phyloP scores from a whole-genome alignment of 2,888 invertebrate genomes.

The Syrista parreyssii region DNA sequence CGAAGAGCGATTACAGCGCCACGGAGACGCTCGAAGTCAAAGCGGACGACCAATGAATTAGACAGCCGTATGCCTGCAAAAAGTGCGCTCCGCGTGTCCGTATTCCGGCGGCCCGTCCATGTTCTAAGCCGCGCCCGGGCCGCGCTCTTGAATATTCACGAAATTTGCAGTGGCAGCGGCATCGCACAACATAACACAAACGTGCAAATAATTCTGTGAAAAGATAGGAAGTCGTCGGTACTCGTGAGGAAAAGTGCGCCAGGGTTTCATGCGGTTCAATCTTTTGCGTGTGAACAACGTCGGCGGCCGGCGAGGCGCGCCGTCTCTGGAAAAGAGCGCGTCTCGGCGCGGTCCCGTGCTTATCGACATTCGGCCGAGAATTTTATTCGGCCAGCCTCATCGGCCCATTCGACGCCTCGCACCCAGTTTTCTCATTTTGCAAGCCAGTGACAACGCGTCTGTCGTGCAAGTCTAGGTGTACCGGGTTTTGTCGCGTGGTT shows the following conservation, averaged over 20 bases:
- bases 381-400: constrained; percentile 13
- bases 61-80: constrained; percentile 29
- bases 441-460: constrained; percentile 3
- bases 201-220: constrained; percentile 34
- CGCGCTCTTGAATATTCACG: constrained; percentile 30
- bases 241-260: constrained; percentile 31
- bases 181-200: constrained; percentile 8
- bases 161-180: constrained; percentile 19
- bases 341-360: constrained; percentile 26
- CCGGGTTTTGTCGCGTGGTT: background rate
- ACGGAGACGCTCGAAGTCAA: background rate
- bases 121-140: constrained; percentile 43
- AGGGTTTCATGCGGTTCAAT: constrained; percentile 35
- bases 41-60: constrained; percentile 7
- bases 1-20: background rate
- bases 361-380: constrained; percentile 23
- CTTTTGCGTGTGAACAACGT: constrained; percentile 33
- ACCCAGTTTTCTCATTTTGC: background rate
- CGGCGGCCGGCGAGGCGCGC: constrained; percentile 37
- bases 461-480: background rate
- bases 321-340: constrained; percentile 40
- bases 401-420: constrained; percentile 3
- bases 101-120: constrained; percentile 23
- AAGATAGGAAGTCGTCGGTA: constrained; percentile 19
- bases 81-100: constrained; percentile 47